Base-by-base conservation (phyloP, 1,140 invertebrate genomes). In the Habropoda laboriosa region DNA sequence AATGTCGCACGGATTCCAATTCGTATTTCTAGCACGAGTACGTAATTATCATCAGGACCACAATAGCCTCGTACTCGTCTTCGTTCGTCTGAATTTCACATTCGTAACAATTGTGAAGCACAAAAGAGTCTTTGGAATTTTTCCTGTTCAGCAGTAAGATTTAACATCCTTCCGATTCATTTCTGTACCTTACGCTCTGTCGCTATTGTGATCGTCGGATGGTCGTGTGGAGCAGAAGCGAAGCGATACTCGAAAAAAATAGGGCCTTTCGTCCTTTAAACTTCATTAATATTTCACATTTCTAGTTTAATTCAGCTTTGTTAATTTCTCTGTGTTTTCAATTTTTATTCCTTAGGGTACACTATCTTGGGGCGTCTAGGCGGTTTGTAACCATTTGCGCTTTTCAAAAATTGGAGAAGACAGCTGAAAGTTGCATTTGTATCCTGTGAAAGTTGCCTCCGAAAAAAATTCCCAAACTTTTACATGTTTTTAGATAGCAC, bases 31-130 rank as follows among this genome's bases (percentile, higher is more conserved):
- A 35, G 40, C 40, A 32, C 45, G 75, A 72, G 40, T 35, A 79
- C 68, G n/a, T n/a, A 16, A n/a, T 3, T 35, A n/a, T 79, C 70
- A 24, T 55, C 61, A 57, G 81, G 53, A 68, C 27, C 47, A 75
- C 18, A 51, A 38, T 24, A 40, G n/a, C 13, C 57, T 68, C 75
- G 45, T 38, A 49, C 18, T 51, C 30, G 63, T 66, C 42, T 57
- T 79, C 35, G 63, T 78, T 60, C 47, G 27, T 51, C 30, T 10
- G 63, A 57, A 70, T 57, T 32, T 57, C 51, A 32, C 30, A 16
- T 24, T 67, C 61, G 38, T 42, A 42, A 67, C 49, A 55, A 35
- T 53, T 42, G 55, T 30, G 32, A 78, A 71, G 75, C 75, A 78
- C 75, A 76, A 76, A 78, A 27, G 24, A 27, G 38, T 42, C 42